Conservation (phyloP, 1,140 invertebrate species). For the Drosophila cardini region DNA sequence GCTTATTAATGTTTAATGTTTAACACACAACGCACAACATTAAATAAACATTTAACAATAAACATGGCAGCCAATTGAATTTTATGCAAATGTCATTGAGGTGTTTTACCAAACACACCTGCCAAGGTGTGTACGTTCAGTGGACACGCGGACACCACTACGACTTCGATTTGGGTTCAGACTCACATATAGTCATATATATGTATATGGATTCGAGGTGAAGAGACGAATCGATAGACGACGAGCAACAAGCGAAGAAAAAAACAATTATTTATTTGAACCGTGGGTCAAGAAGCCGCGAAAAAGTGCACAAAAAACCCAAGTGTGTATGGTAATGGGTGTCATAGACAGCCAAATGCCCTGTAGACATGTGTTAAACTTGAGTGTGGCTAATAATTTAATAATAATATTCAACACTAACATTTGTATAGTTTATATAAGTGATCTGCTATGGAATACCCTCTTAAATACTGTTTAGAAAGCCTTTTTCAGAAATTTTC, state of each 20-base stretch:
- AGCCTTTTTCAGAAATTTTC: too few relatives aligned
- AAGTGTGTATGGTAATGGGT: background rate
- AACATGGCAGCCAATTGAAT: slow-evolving; percentile 56
- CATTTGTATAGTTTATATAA: too few relatives aligned
- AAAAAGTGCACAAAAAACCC: slow-evolving; percentile 26
- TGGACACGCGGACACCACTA: background rate
- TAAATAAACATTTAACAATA: slow-evolving; percentile 43
- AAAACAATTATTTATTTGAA: slow-evolving; percentile 73
- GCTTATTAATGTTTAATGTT: slow-evolving; percentile 72
- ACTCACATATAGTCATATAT: background rate
- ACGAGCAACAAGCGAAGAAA: slow-evolving; percentile 41
- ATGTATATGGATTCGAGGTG: slow-evolving; percentile 10
- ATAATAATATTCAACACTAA: too few relatives aligned
- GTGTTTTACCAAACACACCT: slow-evolving; percentile 46
- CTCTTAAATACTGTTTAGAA: too few relatives aligned
- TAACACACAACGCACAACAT: slow-evolving; percentile 41
- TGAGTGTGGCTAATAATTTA: too few relatives aligned
- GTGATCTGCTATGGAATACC: too few relatives aligned
- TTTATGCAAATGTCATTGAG: slow-evolving; percentile 77
- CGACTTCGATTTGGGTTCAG: slow-evolving; percentile 11
- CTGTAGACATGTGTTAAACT: background rate
- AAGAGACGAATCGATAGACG: slow-evolving; percentile 27
- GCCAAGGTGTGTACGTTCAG: slow-evolving; percentile 29
- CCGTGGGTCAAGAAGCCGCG: slow-evolving; percentile 57
- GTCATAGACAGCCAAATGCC: background rate